phyloP scores from a whole-genome alignment of 2,113 vertebrate genomes.

The Perca schrenkii region DNA sequence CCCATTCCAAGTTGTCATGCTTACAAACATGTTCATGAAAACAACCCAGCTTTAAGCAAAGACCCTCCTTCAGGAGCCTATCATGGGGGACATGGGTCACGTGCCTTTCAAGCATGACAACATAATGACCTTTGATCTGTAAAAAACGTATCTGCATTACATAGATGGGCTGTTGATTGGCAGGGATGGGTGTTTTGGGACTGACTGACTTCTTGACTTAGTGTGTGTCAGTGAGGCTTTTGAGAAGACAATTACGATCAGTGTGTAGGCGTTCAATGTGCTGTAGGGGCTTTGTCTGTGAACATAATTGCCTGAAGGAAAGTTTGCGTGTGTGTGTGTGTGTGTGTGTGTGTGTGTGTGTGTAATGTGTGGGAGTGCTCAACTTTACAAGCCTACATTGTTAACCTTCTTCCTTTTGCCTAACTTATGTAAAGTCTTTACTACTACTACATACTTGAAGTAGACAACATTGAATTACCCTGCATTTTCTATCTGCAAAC shows the following conservation, averaged over 20 bases:
- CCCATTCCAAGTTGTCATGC: slow-evolving; percentile 12
- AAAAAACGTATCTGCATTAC: slow-evolving; percentile 7
- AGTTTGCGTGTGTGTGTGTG: too few species aligned
- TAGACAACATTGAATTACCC: background rate
- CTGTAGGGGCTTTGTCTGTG: slow-evolving; percentile 43
- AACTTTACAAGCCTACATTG: background rate
- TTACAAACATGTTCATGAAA: slow-evolving; percentile 40
- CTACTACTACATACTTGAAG: background rate
- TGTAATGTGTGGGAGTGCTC: background rate
- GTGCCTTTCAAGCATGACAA: slow-evolving; percentile 50
- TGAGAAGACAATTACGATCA: slow-evolving; percentile 52
- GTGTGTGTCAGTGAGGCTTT: slow-evolving; percentile 34
- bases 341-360: background rate
- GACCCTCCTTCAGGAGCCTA: background rate
- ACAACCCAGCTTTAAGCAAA: slow-evolving; percentile 7
- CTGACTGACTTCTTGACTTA: slow-evolving; percentile 36
- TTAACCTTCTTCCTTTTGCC: background rate
- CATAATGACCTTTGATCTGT: slow-evolving; percentile 47
- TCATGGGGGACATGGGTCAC: slow-evolving; percentile 6
- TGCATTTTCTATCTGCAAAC: background rate
- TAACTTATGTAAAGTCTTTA: background rate
- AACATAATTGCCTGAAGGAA: slow-evolving; percentile 55
- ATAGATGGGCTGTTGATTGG: slow-evolving; percentile 35
- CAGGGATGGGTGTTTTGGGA: slow-evolving; percentile 40
- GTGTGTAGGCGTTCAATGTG: slow-evolving; percentile 50